Percentiles rank a stretch among this genome's conserved stretches.
Evolutionary conservation across 2,888 invertebrate genomes (phyloP).

Genomic region (Macrophya annulata): DNA sequence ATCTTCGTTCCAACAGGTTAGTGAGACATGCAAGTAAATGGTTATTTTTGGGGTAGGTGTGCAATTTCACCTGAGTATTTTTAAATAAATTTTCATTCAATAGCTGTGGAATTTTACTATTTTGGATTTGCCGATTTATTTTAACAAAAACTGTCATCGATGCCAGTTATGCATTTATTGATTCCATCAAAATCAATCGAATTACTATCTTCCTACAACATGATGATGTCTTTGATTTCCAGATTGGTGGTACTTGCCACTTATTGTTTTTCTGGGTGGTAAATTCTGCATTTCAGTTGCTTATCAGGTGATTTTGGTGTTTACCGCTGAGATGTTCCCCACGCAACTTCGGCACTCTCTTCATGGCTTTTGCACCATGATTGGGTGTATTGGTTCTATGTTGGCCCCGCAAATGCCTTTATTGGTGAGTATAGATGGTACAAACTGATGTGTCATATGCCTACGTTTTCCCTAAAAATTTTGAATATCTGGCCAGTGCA

Average conservation of each 20-base stretch:
- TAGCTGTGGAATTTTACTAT: not conserved
- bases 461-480: not conserved
- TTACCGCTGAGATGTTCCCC: slow-evolving; percentile 88
- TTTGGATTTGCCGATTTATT: not conserved
- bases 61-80: not conserved
- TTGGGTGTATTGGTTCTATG: slow-evolving; percentile 86
- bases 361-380: slow-evolving; percentile 86
- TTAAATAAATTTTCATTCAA: not conserved
- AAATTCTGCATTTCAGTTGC: slow-evolving; percentile 86
- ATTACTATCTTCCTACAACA: not conserved
- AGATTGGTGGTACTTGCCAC: slow-evolving; percentile 81
- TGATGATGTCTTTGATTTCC: slow-evolving; percentile 75
- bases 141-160: not conserved
- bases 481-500: not conserved
- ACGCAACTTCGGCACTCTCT: slow-evolving; percentile 85
- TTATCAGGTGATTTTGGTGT: slow-evolving; percentile 86
- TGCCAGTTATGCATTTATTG: not conserved
- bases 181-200: not conserved
- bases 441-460: no score
- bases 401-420: slow-evolving; percentile 88
- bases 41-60: no score
- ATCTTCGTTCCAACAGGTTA: slow-evolving; percentile 83
- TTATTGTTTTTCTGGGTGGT: slow-evolving; percentile 83
- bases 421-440: slow-evolving; percentile 79
- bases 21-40: slow-evolving; percentile 58